Evolutionary conservation across 2,888 invertebrate genomes (phyloP).

Genomic region (Hyposoter dolosus): DNA sequence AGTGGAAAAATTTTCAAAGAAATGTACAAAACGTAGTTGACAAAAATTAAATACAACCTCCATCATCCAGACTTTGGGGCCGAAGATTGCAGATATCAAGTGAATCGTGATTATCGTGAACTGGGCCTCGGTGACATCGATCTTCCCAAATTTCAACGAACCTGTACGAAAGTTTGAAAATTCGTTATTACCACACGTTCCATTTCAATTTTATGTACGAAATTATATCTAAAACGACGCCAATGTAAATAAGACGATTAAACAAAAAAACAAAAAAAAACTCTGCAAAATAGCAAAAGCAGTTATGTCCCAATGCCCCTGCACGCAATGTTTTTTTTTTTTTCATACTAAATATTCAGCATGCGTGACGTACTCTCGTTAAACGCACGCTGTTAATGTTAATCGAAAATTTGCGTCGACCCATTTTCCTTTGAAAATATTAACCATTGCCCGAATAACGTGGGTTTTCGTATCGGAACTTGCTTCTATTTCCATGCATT

Average conservation of each 20-base stretch:
- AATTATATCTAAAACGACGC: background rate
- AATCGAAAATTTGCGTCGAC: no score
- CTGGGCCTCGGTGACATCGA: constrained; percentile 99
- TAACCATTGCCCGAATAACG: background rate
- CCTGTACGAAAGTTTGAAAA: constrained; percentile 83
- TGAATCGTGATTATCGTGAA: constrained; percentile 96
- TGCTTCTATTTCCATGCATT: background rate
- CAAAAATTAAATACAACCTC: constrained; percentile 86
- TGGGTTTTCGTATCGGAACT: background rate
- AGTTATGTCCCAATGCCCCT: background rate
- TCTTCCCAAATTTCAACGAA: constrained; percentile 93
- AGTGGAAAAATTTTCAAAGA: background rate
- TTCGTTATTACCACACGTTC: background rate
- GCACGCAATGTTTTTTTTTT: background rate
- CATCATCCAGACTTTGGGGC: constrained; percentile 94
- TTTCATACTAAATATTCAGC: background rate
- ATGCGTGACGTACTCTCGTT: no score
- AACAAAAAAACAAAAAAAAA: background rate
- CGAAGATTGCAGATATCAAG: constrained; percentile 93
- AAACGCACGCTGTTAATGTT: no score
- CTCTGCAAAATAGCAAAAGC: background rate
- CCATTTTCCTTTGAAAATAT: background rate
- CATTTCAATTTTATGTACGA: background rate
- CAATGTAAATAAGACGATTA: background rate
- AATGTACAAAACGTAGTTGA: background rate